Base-by-base conservation (phyloP, 2,888 invertebrate genomes). In the Epiblema foenella region DNA sequence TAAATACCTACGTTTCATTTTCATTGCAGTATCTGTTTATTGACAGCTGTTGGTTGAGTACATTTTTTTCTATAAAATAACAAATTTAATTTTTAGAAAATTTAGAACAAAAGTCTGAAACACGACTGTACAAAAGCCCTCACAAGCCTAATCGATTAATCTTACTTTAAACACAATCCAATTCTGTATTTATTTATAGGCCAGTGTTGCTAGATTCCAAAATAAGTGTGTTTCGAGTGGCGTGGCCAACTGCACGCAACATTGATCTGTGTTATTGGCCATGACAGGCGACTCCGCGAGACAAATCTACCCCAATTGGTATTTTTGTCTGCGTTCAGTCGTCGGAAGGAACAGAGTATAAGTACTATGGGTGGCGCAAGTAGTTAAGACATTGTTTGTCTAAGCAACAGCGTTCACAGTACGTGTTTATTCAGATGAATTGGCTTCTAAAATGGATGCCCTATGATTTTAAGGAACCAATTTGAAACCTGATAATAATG, bases 181-280 rank as follows among this genome's bases (percentile, higher is more conserved):
- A 71, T 71, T 71, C 67, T 57, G 37, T 15, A 29, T 10, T 60
- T 71, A 71, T 71, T 71, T 67, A 71, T 71, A 71, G 71, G 39
- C 82, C 84, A 85, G 81, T 84, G 84, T 82, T 81, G 79, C 59
- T 70, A 69, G 78, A 83, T 82, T 89, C 88, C 87, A 87, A 88
- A 89, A 89, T 88, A 87, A 90, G 86, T 85, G 79, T 82, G 81
- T 85, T 83, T 83, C 83, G 87, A 81, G 81, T 86, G 88, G 85
- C 87, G 85, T 84, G 83, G 89, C 88, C 88, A 90, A 89, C 89
- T 88, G 89, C 86, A 91, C 87, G 91, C 87, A 83, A 89, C 92
- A 89, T 90, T 90, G 91, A 90, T 85, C 83, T 82, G 80, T 83
- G 88, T 88, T 91, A 92, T 93, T 91, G 90, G 85, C 87, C 89